phyloP scores from a whole-genome alignment of 2,113 vertebrate species.

The Coracopsis vasa region DNA sequence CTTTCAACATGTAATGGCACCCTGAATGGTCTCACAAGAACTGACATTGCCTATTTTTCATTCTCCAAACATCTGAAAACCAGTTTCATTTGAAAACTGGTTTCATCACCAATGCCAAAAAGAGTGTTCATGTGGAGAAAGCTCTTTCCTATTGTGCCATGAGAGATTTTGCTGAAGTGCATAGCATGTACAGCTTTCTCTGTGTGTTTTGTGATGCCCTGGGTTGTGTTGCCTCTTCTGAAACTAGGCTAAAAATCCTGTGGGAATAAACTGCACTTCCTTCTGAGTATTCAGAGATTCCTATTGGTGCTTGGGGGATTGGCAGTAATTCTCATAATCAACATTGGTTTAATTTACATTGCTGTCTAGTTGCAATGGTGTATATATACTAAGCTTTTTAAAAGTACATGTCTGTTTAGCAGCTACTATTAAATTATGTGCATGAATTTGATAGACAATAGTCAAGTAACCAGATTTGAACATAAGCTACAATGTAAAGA shows the following conservation, averaged over 20 bases:
- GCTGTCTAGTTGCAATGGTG: background rate
- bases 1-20: background rate
- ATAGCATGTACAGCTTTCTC: background rate
- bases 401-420: rapidly evolving
- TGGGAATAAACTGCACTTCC: background rate
- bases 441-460: background rate
- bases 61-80: background rate
- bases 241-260: background rate
- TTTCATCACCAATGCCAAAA: background rate
- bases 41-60: background rate
- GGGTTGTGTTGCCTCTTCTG: background rate
- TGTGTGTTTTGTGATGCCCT: background rate
- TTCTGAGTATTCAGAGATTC: background rate
- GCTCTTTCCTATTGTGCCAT: background rate
- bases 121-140: background rate
- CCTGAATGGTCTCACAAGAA: background rate
- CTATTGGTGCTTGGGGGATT: background rate
- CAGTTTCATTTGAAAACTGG: background rate
- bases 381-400: background rate
- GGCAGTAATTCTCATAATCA: background rate
- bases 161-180: background rate
- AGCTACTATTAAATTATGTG: background rate
- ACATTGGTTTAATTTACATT: background rate
- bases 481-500: background rate
- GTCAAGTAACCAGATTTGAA: background rate